Conservation (phyloP, 1,140 invertebrate species). For the Trichomalopsis sarcophagae region DNA sequence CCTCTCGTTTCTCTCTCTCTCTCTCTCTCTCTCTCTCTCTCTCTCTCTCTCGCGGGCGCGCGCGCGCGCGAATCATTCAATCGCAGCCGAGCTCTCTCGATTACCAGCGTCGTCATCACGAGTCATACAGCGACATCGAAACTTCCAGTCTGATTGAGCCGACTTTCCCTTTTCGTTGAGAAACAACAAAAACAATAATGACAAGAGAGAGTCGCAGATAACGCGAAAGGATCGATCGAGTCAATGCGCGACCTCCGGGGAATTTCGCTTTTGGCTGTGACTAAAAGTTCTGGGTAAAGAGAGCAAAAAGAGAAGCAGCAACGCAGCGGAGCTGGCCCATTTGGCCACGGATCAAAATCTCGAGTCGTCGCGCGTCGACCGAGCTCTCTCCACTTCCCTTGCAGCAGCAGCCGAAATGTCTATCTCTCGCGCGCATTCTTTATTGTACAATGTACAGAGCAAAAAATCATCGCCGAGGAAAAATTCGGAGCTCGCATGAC, state of each 20-base stretch:
- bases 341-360: constrained; percentile 59
- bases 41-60: too few relatives aligned
- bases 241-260: not conserved
- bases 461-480: not conserved
- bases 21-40: too few relatives aligned
- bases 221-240: not conserved
- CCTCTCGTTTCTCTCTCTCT: too few relatives aligned
- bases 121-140: not conserved
- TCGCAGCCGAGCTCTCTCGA: not conserved
- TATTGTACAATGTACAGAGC: too few relatives aligned
- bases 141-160: not conserved
- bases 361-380: constrained; percentile 23
- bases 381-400: not conserved
- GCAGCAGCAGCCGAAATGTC: not conserved
- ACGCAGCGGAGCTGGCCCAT: constrained; percentile 53
- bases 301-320: not conserved
- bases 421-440: not conserved
- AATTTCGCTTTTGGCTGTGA: not conserved
- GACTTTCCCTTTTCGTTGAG: not conserved
- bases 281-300: not conserved
- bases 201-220: not conserved
- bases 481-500: not conserved
- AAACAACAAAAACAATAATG: not conserved
- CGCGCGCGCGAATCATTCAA: not conserved
- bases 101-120: not conserved